Conservation (phyloP, 2,888 invertebrate genomes). For the Amaurobius ferox region DNA sequence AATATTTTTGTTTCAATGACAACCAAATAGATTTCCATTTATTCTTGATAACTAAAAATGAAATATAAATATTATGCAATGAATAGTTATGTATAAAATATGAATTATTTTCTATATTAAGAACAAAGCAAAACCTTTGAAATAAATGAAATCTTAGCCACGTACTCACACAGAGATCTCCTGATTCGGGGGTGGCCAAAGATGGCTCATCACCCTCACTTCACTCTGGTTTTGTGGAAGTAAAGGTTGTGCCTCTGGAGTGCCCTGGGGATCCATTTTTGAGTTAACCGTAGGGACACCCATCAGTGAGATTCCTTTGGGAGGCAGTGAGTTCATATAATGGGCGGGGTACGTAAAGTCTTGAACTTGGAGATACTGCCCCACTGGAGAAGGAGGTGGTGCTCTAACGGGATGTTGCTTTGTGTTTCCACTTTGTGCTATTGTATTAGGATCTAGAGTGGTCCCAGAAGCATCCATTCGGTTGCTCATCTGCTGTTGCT, state of each 20-base stretch:
- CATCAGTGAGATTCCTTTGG: constrained; percentile 49
- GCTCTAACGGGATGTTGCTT: constrained; percentile 55
- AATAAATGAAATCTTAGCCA: constrained; percentile 45
- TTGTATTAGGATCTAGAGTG: not conserved
- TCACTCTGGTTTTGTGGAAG: constrained; percentile 61
- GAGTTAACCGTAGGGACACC: constrained; percentile 35
- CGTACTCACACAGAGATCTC: constrained; percentile 73
- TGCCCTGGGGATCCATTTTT: constrained; percentile 29
- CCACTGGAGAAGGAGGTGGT: constrained; percentile 61
- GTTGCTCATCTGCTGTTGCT: constrained; percentile 24
- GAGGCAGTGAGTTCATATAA: constrained; percentile 57
- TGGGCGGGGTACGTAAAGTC: constrained; percentile 65
- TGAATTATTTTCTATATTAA: too few relatives aligned
- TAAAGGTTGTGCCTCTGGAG: constrained; percentile 61
- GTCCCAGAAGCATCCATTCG: constrained; percentile 10
- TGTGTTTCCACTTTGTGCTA: not conserved
- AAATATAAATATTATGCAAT: too few relatives aligned
- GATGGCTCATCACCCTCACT: constrained; percentile 62
- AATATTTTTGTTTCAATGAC: too few relatives aligned
- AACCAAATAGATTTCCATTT: too few relatives aligned
- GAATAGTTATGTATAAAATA: too few relatives aligned
- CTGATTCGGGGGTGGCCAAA: constrained; percentile 70
- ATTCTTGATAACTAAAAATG: too few relatives aligned
- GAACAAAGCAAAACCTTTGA: too few relatives aligned
- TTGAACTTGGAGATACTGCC: constrained; percentile 65